These are phyloP conservation scores for Tetramorium parvispinum DNA, from an alignment of 1,140 invertebrate genomes.

Conservation along the genomic window DNA sequence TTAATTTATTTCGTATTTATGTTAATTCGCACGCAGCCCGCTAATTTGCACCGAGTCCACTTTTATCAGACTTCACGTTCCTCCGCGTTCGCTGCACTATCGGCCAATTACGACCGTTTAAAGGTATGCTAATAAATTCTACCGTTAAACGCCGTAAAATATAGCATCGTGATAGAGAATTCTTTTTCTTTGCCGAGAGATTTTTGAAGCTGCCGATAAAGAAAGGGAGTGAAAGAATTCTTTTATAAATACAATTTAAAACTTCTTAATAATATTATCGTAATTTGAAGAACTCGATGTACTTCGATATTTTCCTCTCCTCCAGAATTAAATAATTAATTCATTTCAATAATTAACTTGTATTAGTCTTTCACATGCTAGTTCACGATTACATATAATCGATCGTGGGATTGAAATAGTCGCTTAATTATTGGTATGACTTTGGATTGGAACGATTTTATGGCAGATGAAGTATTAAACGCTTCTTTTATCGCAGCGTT, in stretches of 20 bases:
- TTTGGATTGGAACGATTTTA: background rate
- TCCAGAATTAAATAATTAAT: background rate
- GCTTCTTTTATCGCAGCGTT: background rate
- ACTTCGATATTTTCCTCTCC: background rate
- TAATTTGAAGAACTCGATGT: background rate
- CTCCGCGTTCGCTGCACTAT: background rate
- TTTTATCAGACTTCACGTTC: constrained; percentile 1
- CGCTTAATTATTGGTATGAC: background rate
- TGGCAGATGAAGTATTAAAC: background rate
- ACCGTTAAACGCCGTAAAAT: background rate
- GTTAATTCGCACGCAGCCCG: constrained; percentile 28
- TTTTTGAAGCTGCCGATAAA: background rate
- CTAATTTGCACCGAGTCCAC: constrained; percentile 32
- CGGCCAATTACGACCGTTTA: background rate
- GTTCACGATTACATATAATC: background rate
- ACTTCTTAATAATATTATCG: background rate
- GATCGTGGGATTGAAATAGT: background rate
- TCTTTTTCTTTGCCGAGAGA: background rate
- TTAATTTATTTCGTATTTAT: constrained; percentile 47
- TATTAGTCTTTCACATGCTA: background rate
- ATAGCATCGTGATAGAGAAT: background rate
- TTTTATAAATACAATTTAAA: background rate
- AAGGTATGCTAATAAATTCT: background rate
- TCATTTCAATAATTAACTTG: background rate
- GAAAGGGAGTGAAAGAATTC: background rate